phyloP scores from a whole-genome alignment of 1,140 invertebrate species.

The Magallana ariakensis region DNA sequence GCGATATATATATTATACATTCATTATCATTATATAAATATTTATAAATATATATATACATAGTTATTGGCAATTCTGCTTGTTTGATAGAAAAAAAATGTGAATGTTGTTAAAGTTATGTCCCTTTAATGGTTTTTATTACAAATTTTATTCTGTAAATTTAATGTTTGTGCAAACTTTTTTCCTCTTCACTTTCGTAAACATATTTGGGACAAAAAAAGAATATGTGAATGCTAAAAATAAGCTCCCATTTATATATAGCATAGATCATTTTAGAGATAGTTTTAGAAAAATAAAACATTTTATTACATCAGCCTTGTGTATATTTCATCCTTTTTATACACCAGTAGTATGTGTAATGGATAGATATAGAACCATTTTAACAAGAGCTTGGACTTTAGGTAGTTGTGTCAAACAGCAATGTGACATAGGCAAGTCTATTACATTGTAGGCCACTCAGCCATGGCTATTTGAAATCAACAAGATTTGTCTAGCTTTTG shows the following conservation, averaged over 20 bases:
- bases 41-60: constrained; percentile 37
- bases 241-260: constrained; percentile 47
- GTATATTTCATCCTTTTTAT: not conserved
- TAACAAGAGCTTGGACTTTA: no score
- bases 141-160: constrained; percentile 45
- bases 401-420: no score
- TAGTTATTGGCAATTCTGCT: constrained; percentile 38
- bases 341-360: not conserved
- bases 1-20: constrained; percentile 37
- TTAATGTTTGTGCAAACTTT: constrained; percentile 42
- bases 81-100: constrained; percentile 37
- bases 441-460: no score
- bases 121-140: constrained; percentile 41
- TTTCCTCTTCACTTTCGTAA: not conserved
- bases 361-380: not conserved
- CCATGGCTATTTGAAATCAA: no score
- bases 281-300: constrained; percentile 55
- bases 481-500: no score
- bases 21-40: constrained; percentile 38
- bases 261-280: constrained; percentile 55
- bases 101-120: constrained; percentile 43
- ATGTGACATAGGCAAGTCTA: no score
- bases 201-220: constrained; percentile 15
- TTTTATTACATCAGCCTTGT: constrained; percentile 46
- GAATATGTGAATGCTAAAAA: constrained; percentile 40